Evolutionary conservation across 2,888 invertebrate genomes (phyloP), one percentile per base, ranked within the genome.

Genomic region (Cerastis leucographa): DNA sequence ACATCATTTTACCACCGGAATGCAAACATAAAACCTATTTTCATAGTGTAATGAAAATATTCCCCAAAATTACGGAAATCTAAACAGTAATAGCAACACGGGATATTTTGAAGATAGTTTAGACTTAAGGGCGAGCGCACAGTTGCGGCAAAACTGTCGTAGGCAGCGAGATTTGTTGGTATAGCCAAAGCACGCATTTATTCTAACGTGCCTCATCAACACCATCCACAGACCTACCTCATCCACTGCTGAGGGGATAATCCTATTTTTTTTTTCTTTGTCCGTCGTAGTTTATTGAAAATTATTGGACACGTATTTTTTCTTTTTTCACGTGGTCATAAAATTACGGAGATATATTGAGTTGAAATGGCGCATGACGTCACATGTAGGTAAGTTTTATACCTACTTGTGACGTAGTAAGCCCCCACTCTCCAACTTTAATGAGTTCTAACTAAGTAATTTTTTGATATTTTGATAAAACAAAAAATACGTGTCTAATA

Each of bases 21-120:
- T 82, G 78, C 73, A 69, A 71, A 84, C 86, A 81, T 92, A 86
- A 91, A 90, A 81, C 59, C 72, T 82, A 82, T 85, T 85, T 84
- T 86, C 81, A 86, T 87, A 85, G 81, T 78, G 76, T 83, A 87
- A 75, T 76, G 74, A 86, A 85, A 86, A 88, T 86, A 85, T 90
- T 65, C 42, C 72, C 81, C 71, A 66, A 85, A 88, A 87, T 88
- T 87, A 89, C 76, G 17, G 74, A 46, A 80, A 78, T 66, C 12
- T 29, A 70, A 46, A 29, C 83, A 76, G 59, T 76, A 66, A 25
- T 61, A 62, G n/a, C 79, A 66, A 80, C 61, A 67, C 42, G 71
- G 64, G 29, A 69, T 81, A 71, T 78, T 81, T 78, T 65, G 51
- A 65, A 56, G 29, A 66, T 59, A 54, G 59, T 80, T 68, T 61